Base-by-base conservation (phyloP, 2,797 vertebrate genomes). In the Tinamus major region DNA sequence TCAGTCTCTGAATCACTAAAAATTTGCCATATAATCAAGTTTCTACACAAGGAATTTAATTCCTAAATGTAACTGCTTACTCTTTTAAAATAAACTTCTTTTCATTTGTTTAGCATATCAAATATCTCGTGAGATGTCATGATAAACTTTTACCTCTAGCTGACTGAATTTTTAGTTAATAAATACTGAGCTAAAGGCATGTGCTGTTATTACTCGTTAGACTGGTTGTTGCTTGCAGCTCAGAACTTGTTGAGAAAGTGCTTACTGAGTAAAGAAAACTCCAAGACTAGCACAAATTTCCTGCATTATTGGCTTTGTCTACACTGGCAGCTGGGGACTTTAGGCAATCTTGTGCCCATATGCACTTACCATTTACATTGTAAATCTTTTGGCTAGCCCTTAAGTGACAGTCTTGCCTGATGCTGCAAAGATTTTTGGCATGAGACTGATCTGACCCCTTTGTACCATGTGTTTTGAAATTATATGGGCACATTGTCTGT, bases 381-480 rank as follows among this genome's bases (percentile, higher is more conserved):
- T 96, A 96, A 96, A 96, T 96, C 95, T 96, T 90, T 96, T 96
- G 96, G 96, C 96, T 94, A 62, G 94, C 77, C 92, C 92, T 96
- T 96, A 96, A 95, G 96, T 96, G 96, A 96, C 89, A 96, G 95
- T 87, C 95, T 96, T 95, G 96, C 96, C 95, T 96, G 96, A 96
- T 96, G 96, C 95, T 96, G 96, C 92, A 96, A 95, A 96, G 96
- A 95, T 80, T 96, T 59, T 95, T 96, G 95, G 95, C 96, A 95
- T 20, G 72, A 93, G 85, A 63, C 85, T 96, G 92, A 93, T 96
- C 69, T 96, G 96, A 96, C 96, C 96, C 85, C 92, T 95, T 95
- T 87, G 19, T 96, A 51, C 77, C 85, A 96, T 96, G 94, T 96
- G 96, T 89, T 95, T 96, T 93, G 87, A 95, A 93, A 93, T 89